A percentile compares a stretch with the other conserved stretches of the same genome.
These are phyloP conservation scores for Harpalus rubripes DNA, from an alignment of 2,888 invertebrate species.

Conservation along the genomic window DNA sequence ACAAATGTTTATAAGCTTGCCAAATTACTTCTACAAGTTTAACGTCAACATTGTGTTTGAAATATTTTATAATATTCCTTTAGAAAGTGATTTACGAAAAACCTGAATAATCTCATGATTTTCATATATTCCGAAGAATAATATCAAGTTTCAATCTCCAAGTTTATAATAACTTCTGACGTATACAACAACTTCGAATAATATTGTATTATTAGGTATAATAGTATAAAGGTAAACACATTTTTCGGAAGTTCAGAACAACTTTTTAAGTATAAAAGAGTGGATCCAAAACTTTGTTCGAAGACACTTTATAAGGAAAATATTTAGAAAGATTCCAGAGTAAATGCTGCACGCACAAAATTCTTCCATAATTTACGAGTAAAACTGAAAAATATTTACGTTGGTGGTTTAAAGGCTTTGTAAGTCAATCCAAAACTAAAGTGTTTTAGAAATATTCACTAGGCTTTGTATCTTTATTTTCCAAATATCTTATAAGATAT, in stretches of 20 bases:
- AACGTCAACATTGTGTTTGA: too few relatives aligned
- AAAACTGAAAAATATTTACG: too few relatives aligned
- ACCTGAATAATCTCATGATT: background rate
- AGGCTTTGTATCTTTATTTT: too few relatives aligned
- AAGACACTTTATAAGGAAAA: background rate
- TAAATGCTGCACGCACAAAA: too few relatives aligned
- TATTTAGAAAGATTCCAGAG: background rate
- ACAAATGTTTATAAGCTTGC: background rate
- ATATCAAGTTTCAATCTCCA: background rate
- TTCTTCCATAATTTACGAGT: too few relatives aligned
- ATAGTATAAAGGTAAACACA: background rate
- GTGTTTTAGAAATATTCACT: too few relatives aligned
- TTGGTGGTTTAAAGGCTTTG: too few relatives aligned
- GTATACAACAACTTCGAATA: background rate
- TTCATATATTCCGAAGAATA: background rate
- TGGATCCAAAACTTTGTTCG: background rate
- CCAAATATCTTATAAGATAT: too few relatives aligned
- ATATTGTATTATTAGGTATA: background rate
- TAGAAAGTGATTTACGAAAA: background rate
- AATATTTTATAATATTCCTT: too few relatives aligned
- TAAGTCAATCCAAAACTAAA: too few relatives aligned
- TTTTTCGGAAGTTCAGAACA: background rate
- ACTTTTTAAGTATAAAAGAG: background rate
- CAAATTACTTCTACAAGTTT: background rate
- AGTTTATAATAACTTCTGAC: slow-evolving; percentile 2